Conservation (phyloP, 2,797 vertebrate genomes). For the Coranthus polyacanthus region DNA sequence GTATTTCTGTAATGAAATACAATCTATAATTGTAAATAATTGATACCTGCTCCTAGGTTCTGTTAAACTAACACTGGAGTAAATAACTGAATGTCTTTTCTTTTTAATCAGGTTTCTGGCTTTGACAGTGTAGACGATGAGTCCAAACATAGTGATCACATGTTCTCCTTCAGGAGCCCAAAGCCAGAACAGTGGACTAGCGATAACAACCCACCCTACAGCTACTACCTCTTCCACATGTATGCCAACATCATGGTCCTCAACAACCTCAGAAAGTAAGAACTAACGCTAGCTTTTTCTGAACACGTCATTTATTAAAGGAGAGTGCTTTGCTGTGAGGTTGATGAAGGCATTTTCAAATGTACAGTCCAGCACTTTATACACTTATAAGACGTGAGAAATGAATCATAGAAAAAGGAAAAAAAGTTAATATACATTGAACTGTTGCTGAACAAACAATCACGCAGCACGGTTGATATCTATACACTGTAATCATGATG, state of each 20-base stretch:
- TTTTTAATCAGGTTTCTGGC: slow-evolving; percentile 89
- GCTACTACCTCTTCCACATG: slow-evolving; percentile 98
- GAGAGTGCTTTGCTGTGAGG: slow-evolving; percentile 1
- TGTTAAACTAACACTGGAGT: not conserved
- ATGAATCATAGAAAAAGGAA: slow-evolving; percentile 7
- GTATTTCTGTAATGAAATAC: not conserved
- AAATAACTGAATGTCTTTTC: not conserved
- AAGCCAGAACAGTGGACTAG: slow-evolving; percentile 93
- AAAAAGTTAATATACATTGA: not conserved
- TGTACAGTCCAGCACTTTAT: slow-evolving; percentile 9
- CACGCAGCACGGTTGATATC: not conserved
- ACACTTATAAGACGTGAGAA: not conserved
- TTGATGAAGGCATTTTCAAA: slow-evolving; percentile 1
- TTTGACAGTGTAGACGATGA: slow-evolving; percentile 99
- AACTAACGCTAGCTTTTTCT: not conserved
- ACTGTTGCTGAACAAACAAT: not conserved
- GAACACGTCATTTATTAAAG: slow-evolving; percentile 14
- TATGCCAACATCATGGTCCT: slow-evolving; percentile 98
- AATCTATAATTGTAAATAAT: not conserved
- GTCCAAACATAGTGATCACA: slow-evolving; percentile 96
- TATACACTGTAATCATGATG: no score
- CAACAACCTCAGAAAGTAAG: slow-evolving; percentile 95
- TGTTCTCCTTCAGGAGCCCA: slow-evolving; percentile 97
- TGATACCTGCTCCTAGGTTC: not conserved
- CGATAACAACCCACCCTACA: slow-evolving; percentile 95